These are phyloP conservation scores for Drosophila repletoides DNA, from an alignment of 1,140 invertebrate genomes.

Conservation along the genomic window DNA sequence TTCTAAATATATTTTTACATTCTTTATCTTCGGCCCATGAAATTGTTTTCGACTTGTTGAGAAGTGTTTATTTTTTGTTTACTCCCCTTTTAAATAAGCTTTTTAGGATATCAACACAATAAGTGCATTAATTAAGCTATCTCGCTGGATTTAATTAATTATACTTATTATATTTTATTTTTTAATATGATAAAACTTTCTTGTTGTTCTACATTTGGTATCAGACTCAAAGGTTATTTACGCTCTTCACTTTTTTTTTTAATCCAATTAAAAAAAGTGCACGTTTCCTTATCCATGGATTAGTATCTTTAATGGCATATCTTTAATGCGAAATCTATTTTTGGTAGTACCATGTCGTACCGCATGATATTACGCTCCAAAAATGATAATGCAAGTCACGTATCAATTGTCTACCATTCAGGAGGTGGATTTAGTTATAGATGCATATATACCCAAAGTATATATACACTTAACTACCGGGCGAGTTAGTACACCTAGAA, in stretches of 20 bases:
- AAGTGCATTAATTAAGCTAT: constrained; percentile 6
- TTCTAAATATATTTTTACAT: no score
- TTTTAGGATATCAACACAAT: constrained; percentile 11
- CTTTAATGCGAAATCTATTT: constrained; percentile 32
- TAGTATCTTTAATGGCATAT: constrained; percentile 11
- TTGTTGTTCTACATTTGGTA: constrained; percentile 3
- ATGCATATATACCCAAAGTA: background rate
- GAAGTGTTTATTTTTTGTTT: background rate
- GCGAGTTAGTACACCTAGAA: constrained; percentile 13
- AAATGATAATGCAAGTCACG: constrained; percentile 18
- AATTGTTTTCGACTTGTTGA: background rate
- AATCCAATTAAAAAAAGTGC: constrained; percentile 9
- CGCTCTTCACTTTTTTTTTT: background rate
- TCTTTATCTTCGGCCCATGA: no score
- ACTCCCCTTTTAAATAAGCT: background rate
- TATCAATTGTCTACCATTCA: constrained; percentile 8
- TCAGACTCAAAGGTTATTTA: constrained; percentile 5
- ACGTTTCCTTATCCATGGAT: constrained; percentile 7
- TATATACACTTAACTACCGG: constrained; percentile 13
- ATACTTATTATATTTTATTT: background rate
- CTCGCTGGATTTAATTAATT: background rate
- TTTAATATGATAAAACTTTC: background rate
- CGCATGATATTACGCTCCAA: background rate
- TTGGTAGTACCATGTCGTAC: constrained; percentile 2
- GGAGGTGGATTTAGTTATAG: background rate